Conservation (phyloP, 1,140 invertebrate species). For the Drosophila sproati region DNA sequence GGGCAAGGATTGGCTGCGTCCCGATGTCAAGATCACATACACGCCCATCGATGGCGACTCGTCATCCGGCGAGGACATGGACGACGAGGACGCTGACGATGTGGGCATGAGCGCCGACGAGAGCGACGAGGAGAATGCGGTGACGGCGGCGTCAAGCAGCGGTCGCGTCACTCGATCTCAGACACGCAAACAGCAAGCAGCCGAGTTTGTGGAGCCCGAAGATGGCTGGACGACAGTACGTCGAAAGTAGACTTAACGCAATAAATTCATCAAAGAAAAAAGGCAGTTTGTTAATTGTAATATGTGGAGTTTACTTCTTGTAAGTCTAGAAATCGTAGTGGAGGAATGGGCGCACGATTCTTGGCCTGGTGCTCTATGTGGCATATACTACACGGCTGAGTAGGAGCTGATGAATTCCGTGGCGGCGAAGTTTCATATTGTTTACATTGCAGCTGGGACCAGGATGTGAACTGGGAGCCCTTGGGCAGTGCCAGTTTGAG, state of each 20-base stretch:
- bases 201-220: conserved; percentile 86
- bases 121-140: conserved; percentile 78
- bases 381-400: conserved; percentile 50
- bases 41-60: conserved; percentile 80
- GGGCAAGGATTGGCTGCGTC: conserved; percentile 83
- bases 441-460: conserved; percentile 48
- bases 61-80: conserved; percentile 85
- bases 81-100: conserved; percentile 68
- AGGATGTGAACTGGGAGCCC: conserved; percentile 46
- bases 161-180: conserved; percentile 69
- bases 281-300: conserved; percentile 63
- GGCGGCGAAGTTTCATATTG: not conserved
- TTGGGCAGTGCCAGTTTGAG: conserved; percentile 57
- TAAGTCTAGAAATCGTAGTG: conserved; percentile 72
- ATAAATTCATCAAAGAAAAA: not conserved
- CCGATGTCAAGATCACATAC: conserved; percentile 77
- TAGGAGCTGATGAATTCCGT: not conserved
- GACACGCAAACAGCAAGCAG: conserved; percentile 67
- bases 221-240: conserved; percentile 87
- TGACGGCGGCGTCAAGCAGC: conserved; percentile 37
- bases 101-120: conserved; percentile 58
- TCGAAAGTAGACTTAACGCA: conserved; percentile 82
- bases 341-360: conserved; percentile 59
- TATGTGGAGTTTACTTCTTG: conserved; percentile 72
- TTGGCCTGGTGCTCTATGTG: conserved; percentile 46